Evolutionary conservation across 23 tunicate species (phyloP), one percentile per base, ranked within the genome.

Genomic region (Trididemnum clinides): DNA sequence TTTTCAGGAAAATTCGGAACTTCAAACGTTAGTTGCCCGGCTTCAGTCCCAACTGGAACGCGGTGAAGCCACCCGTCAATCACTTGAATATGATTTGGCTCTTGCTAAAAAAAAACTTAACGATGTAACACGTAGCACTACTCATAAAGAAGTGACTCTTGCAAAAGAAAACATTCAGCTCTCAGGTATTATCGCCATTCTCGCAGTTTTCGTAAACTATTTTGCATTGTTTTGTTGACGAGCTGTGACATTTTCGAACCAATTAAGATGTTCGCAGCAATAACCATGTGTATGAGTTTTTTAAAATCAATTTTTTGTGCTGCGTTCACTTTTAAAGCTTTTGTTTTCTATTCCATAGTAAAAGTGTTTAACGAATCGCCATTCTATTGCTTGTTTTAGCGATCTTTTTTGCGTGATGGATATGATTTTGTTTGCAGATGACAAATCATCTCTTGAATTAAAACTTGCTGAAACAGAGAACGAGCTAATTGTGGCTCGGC

Each of bases 61-160:
- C 2, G 97, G 91, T 5, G 91, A 92, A 87, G 97, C 97, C 0
- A 57, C 85, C n/a, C 57, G 81, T 20, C 97, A 92, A 36, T 35
- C 82, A 6, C 57, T 92, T 54, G 97, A 92, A 77, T 92, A 77
- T 71, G 97, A 92, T 22, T 57, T 92, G 35, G 80, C 97, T 64
- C 83, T 87, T 25, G 84, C 80, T 15, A 92, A 83, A 44, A 92
- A 92, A 58, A 87, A 66, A 37, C 33, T 82, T 20, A 77, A 59
- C 54, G 97, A 92, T 71, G 51, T 66, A 0, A 37, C 76, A 19
- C 50, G 91, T 27, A 66, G 74, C 72, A 82, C 77, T 19, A 83
- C 88, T 0, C 86, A 87, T 50, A 92, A 85, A 69, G 97, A 92
- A 83, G 80, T 77, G 0, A 72, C 84, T 2, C 71, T 87, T 36